These are phyloP conservation scores for Urocitellus parryii DNA, from an alignment of 2,113 vertebrate genomes.

Conservation along the genomic window DNA sequence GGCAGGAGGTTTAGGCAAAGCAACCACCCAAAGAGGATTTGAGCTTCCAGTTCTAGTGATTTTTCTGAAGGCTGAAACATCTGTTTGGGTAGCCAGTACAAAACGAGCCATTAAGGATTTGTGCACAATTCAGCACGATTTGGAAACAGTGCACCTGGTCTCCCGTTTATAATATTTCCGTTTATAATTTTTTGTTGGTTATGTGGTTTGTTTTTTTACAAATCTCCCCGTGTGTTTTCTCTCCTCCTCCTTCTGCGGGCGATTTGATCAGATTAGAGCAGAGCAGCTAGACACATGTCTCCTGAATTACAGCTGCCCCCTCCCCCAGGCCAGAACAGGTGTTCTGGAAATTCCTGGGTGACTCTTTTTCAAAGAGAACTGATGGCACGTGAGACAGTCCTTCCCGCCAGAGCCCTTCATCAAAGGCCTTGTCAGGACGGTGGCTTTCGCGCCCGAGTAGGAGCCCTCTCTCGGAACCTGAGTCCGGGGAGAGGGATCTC, in stretches of 20 bases:
- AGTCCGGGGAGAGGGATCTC: not conserved
- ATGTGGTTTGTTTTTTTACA: slow-evolving; percentile 31
- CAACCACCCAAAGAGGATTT: not conserved
- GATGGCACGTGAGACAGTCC: not conserved
- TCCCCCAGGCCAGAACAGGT: not conserved
- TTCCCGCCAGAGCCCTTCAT: not conserved
- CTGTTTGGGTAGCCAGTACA: not conserved
- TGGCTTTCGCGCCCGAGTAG: too few species aligned
- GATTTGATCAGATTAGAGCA: not conserved
- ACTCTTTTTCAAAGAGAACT: slow-evolving; percentile 23
- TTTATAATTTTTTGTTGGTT: not conserved
- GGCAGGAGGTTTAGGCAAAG: not conserved
- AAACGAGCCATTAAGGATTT: slow-evolving; percentile 21
- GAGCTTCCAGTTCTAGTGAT: not conserved
- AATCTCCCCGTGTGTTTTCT: not conserved
- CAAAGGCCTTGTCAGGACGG: not conserved
- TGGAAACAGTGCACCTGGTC: not conserved
- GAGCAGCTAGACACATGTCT: not conserved
- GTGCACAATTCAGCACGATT: slow-evolving; percentile 20
- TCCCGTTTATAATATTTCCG: slow-evolving; percentile 3
- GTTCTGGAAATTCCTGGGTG: slow-evolving; percentile 28
- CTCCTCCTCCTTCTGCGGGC: not conserved
- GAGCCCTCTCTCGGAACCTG: not conserved
- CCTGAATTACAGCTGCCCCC: not conserved
- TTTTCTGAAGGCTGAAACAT: slow-evolving; percentile 30